phyloP scores from a whole-genome alignment of 1,140 invertebrate species.

The Drosophila suzukii region DNA sequence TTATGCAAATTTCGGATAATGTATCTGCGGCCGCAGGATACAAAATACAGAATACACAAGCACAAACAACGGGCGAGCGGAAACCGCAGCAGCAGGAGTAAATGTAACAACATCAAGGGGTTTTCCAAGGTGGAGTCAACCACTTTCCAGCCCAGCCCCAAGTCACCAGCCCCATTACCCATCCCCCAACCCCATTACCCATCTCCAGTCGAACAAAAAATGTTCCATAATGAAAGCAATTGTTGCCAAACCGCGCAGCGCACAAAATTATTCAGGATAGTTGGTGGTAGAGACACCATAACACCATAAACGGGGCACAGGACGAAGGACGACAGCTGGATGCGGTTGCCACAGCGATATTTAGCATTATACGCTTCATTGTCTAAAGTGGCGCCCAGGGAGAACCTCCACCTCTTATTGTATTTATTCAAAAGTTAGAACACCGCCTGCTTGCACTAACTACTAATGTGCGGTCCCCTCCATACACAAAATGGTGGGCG shows the following conservation, averaged over 20 bases:
- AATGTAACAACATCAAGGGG: slow-evolving; percentile 71
- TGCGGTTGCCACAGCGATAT: slow-evolving; percentile 74
- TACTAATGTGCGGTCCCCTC: slow-evolving; percentile 76
- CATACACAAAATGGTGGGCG: slow-evolving; percentile 17
- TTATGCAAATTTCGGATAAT: slow-evolving; percentile 84
- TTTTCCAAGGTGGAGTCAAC: slow-evolving; percentile 65
- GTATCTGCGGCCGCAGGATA: slow-evolving; percentile 83
- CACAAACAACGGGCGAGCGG: slow-evolving; percentile 56
- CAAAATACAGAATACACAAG: slow-evolving; percentile 53
- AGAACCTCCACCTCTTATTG: slow-evolving; percentile 53
- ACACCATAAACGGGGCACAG: slow-evolving; percentile 12
- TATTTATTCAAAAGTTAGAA: slow-evolving; percentile 80
- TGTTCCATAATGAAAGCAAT: slow-evolving; percentile 79
- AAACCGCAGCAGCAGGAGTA: slow-evolving; percentile 53
- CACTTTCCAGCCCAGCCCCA: neutral
- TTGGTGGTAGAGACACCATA: slow-evolving; percentile 35
- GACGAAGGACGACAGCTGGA: slow-evolving; percentile 44
- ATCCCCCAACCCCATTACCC: slow-evolving; percentile 2
- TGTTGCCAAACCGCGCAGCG: slow-evolving; percentile 79
- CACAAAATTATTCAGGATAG: slow-evolving; percentile 77
- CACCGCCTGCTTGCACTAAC: slow-evolving; percentile 80
- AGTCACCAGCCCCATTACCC: slow-evolving; percentile 1
- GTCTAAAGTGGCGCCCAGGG: slow-evolving; percentile 78
- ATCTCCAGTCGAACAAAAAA: slow-evolving; percentile 47
- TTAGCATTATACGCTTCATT: slow-evolving; percentile 82